Evolutionary conservation across 2,888 invertebrate species (phyloP).

Genomic region (Parelbella ahira): DNA sequence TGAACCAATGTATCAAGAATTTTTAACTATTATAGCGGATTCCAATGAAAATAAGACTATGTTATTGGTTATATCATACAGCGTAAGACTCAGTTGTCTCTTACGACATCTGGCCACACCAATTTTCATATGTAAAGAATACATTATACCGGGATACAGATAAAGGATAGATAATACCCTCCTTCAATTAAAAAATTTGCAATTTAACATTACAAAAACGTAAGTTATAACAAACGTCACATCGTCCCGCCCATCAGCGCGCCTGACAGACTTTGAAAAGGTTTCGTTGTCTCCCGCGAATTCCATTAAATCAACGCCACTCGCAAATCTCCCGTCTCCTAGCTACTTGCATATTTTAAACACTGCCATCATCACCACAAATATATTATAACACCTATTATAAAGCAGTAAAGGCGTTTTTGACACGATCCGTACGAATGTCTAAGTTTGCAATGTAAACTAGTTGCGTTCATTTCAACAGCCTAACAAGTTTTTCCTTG

Average conservation of each 20-base stretch:
- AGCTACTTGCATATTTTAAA: slow-evolving; percentile 52
- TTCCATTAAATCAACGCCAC: slow-evolving; percentile 54
- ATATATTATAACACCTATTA: slow-evolving; percentile 31
- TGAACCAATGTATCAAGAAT: no score
- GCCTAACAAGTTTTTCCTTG: slow-evolving; percentile 36
- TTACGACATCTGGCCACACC: no score
- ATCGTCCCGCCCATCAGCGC: slow-evolving; percentile 2
- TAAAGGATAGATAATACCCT: no score
- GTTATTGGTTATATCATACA: no score
- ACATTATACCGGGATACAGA: no score
- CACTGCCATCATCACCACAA: slow-evolving; percentile 27
- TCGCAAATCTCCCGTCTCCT: slow-evolving; percentile 45
- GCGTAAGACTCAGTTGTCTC: no score
- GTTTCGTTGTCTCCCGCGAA: slow-evolving; percentile 35
- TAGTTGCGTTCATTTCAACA: slow-evolving; percentile 65
- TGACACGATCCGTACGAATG: slow-evolving; percentile 33
- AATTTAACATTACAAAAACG: slow-evolving; percentile 3
- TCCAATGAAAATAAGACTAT: no score
- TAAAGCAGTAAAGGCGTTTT: slow-evolving; percentile 41
- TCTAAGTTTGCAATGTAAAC: slow-evolving; percentile 54
- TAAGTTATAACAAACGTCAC: slow-evolving; percentile 14
- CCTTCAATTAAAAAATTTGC: slow-evolving; percentile 1
- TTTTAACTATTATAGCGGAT: no score
- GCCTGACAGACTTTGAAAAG: slow-evolving; percentile 24
- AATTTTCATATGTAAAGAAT: no score